These are phyloP conservation scores for Aromia moschata DNA, from an alignment of 2,888 invertebrate species.

Conservation along the genomic window DNA sequence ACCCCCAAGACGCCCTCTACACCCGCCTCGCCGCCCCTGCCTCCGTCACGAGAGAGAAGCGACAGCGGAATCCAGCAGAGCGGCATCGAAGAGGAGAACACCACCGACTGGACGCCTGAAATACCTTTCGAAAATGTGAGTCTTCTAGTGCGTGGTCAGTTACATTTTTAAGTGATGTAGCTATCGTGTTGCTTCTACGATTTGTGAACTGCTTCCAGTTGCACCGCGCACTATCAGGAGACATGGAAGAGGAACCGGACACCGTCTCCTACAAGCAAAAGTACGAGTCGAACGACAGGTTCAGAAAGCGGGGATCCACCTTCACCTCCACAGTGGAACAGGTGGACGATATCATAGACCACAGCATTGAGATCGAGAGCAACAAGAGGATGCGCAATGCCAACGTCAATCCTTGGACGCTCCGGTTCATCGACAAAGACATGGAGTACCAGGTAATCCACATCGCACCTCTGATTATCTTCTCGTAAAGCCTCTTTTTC, in stretches of 20 bases:
- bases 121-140: slow-evolving; percentile 90
- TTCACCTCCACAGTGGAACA: slow-evolving; percentile 61
- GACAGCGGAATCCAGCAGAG: slow-evolving; percentile 62
- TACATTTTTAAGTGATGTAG: background rate
- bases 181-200: too few relatives aligned
- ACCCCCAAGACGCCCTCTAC: slow-evolving; percentile 61
- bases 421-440: slow-evolving; percentile 83
- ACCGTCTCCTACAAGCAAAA: slow-evolving; percentile 62
- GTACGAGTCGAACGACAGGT: slow-evolving; percentile 58
- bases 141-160: too few relatives aligned
- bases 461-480: background rate
- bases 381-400: slow-evolving; percentile 88
- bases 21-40: slow-evolving; percentile 49
- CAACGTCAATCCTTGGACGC: slow-evolving; percentile 86
- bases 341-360: slow-evolving; percentile 84
- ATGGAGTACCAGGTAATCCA: slow-evolving; percentile 78
- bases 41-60: slow-evolving; percentile 56
- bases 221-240: slow-evolving; percentile 56
- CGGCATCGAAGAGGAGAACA: slow-evolving; percentile 79
- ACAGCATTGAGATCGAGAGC: slow-evolving; percentile 87
- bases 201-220: slow-evolving; percentile 54
- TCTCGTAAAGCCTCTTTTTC: background rate
- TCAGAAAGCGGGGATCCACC: slow-evolving; percentile 51
- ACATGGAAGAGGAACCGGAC: slow-evolving; percentile 59
- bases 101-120: slow-evolving; percentile 89